phyloP scores from a whole-genome alignment of 2,888 invertebrate species.

The Philereme vetulata region DNA sequence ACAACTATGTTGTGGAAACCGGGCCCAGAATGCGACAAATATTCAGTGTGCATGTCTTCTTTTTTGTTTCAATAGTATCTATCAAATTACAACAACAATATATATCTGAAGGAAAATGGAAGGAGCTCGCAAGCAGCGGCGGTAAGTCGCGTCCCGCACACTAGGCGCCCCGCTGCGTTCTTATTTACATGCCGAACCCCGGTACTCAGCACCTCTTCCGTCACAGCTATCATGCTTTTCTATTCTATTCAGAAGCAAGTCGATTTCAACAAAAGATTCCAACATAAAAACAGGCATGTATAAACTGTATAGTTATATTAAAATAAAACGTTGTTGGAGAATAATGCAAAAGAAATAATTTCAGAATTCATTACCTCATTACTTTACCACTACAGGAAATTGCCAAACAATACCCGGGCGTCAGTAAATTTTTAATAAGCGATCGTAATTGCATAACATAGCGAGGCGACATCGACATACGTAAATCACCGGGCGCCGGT shows the following conservation, averaged over 20 bases:
- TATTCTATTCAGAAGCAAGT: background rate
- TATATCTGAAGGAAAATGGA: conserved; percentile 40
- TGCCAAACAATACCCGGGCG: conserved; percentile 39
- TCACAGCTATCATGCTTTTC: background rate
- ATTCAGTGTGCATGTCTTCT: conserved; percentile 20
- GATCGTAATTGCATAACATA: conserved; percentile 77
- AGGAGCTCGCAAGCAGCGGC: conserved; percentile 36
- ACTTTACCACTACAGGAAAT: conserved; percentile 28
- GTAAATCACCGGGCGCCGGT: conserved; percentile 70
- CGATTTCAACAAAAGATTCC: background rate
- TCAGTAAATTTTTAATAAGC: conserved; percentile 78
- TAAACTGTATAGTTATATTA: background rate
- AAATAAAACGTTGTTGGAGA: background rate
- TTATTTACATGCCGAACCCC: conserved; percentile 49
- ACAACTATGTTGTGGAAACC: conserved; percentile 3
- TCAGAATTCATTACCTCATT: conserved; percentile 4
- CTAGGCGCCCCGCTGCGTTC: conserved; percentile 46
- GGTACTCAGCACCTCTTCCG: conserved; percentile 1
- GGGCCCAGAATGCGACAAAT: conserved; percentile 23
- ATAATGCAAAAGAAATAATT: background rate
- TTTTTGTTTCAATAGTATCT: conserved; percentile 33
- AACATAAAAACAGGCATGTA: too few species aligned
- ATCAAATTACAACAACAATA: conserved; percentile 38
- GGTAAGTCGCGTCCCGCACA: conserved; percentile 46
- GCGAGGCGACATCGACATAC: conserved; percentile 65